Conservation (phyloP, 35 echinoderm and acorn worm species). For the Lytechinus variegatus region DNA sequence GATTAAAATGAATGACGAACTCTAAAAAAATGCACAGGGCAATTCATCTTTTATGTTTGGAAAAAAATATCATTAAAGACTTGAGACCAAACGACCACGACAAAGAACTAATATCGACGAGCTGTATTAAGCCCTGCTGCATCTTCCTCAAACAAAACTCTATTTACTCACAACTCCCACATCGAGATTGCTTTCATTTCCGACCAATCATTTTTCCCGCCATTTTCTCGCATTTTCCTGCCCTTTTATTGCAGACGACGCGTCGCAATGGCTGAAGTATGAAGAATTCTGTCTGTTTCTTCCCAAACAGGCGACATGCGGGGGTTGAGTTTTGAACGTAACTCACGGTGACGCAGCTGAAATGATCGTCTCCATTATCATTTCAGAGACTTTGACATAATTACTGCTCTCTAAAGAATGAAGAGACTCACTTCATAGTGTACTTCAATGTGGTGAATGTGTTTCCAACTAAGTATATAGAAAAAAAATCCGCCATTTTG, state of each 20-base stretch:
- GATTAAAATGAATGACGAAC: too few species aligned
- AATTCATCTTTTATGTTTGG: background rate
- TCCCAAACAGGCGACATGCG: background rate
- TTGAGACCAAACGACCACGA: background rate
- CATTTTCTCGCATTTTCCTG: background rate
- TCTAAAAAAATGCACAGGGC: too few species aligned
- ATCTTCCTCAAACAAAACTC: background rate
- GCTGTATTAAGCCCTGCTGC: background rate
- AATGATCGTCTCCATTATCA: background rate
- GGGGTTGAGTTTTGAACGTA: background rate
- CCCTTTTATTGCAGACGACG: background rate
- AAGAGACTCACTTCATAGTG: too few species aligned
- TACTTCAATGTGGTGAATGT: too few species aligned
- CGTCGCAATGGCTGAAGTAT: background rate
- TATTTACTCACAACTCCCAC: constrained; percentile 1
- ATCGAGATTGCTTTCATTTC: background rate
- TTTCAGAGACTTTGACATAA: background rate
- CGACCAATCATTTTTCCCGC: background rate
- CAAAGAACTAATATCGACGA: background rate
- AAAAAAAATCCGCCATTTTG: too few species aligned
- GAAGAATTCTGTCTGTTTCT: background rate
- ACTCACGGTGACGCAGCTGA: background rate
- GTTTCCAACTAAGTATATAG: too few species aligned
- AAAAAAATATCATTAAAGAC: background rate
- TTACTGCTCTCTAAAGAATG: too few species aligned